These are phyloP conservation scores for Melikaiella ostensackeni DNA, from an alignment of 2,888 invertebrate species.

Conservation along the genomic window DNA sequence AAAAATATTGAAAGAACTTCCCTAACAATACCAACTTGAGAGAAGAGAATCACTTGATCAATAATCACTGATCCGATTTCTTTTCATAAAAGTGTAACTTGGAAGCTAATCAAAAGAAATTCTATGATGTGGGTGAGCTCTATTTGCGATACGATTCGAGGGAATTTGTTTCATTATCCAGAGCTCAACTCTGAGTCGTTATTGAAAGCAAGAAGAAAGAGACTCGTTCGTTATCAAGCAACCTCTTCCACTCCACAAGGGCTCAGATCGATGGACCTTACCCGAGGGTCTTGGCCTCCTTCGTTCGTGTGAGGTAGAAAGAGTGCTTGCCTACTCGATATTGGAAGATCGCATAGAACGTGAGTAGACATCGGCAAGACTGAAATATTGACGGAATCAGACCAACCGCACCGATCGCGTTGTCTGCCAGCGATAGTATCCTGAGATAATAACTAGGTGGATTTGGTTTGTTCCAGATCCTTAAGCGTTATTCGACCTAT, in stretches of 20 bases:
- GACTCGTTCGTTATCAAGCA: conserved; percentile 21
- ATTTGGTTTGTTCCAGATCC: not conserved
- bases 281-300: conserved; percentile 53
- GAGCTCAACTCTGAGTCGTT: not conserved
- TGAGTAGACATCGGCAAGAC: conserved; percentile 26
- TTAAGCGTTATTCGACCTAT: conserved; percentile 5
- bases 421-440: not conserved
- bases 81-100: not conserved
- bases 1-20: no score
- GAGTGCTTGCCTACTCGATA: conserved; percentile 48
- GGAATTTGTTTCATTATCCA: conserved; percentile 10
- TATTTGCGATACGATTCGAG: not conserved
- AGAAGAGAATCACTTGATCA: not conserved
- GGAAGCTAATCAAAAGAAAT: not conserved
- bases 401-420: not conserved
- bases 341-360: conserved; percentile 47
- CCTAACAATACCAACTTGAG: no score
- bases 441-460: conserved; percentile 18
- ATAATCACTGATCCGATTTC: not conserved
- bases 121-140: not conserved
- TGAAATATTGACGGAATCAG: conserved; percentile 35
- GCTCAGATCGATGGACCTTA: conserved; percentile 46
- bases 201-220: conserved; percentile 22
- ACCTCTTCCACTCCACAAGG: conserved; percentile 14
- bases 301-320: conserved; percentile 19